A percentile compares a stretch with the other conserved stretches of the same genome.
Evolutionary conservation across 35 echinoderm and acorn worm species (phyloP).

Genomic region (Anneissia japonica): DNA sequence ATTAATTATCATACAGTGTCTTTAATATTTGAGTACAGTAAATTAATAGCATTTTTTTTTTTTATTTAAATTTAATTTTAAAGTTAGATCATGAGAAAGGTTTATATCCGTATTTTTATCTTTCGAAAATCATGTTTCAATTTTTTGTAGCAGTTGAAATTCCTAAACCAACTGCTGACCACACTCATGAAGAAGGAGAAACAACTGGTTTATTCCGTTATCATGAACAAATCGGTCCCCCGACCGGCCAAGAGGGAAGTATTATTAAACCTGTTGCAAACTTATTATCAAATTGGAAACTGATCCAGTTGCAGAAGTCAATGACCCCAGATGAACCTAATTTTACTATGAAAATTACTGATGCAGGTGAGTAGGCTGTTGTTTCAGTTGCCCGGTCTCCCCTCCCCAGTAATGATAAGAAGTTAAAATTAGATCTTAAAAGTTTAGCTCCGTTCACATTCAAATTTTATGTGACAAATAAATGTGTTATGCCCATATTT

Average conservation of each 20-base stretch:
- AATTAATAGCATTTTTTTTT: not conserved
- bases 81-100: no score
- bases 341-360: conserved; percentile 76
- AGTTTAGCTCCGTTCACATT: no score
- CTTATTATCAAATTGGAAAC: conserved; percentile 16
- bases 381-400: no score
- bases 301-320: conserved; percentile 62
- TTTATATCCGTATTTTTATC: no score
- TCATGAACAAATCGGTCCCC: conserved; percentile 54
- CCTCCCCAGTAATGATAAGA: no score
- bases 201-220: conserved; percentile 58
- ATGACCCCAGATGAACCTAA: conserved; percentile 59
- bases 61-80: not conserved
- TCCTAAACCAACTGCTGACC: not conserved
- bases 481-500: no score
- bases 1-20: no score
- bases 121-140: no score
- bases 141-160: conserved; percentile 5
- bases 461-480: no score
- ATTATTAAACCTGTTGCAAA: conserved; percentile 49
- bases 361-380: conserved; percentile 36
- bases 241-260: conserved; percentile 23
- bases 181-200: conserved; percentile 67
- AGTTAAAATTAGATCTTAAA: no score
- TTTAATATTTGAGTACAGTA: no score